Evolutionary conservation across 2,888 invertebrate species (phyloP), one percentile per base, ranked within the genome.

Genomic region (Watsonalla cultraria): DNA sequence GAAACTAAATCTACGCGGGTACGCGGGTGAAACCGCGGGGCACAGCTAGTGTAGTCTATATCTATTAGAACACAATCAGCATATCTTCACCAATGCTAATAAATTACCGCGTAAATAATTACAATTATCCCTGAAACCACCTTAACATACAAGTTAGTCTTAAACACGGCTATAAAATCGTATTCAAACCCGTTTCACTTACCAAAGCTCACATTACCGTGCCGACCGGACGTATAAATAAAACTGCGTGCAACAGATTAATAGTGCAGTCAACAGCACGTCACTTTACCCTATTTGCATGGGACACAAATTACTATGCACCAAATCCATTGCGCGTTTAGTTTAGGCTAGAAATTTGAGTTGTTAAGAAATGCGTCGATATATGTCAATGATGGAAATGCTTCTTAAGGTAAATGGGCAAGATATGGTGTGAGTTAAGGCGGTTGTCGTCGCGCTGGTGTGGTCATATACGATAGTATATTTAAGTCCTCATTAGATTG

Each of bases 221-320:
- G 49, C 35, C 24, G 48, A 34, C 57, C 58, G 58, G 53, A 59
- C 54, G 53, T 55, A 68, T 71, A 70, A 68, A 70, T 65, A 59
- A 59, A 62, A 64, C 53, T 51, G 61, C 56, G 58, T 60, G 59
- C 57, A 62, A 61, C 61, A 69, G 62, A 71, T 72, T 70, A 72
- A 70, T 70, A 66, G 65, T 56, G 54, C 59, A 63, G 61, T 60
- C 66, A 55, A 58, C 62, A 58, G 55, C 62, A 54, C 59, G 61
- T 61, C 65, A 63, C 61, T 58, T 61, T 56, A 62, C 55, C 56
- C 37, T 54, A 52, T 54, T 35, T 45, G 42, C 50, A 46, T 35
- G 47, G 11, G 5, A 15, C 37, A 24, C 6, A 14, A 39, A 54
- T 47, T 47, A 39, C 45, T 39, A 11, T 6, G n/a, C 39, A 24